Percentiles rank a stretch among this genome's conserved stretches.
phyloP scores from a whole-genome alignment of 2,113 vertebrate genomes.

The Psammodynastes pulverulentus region DNA sequence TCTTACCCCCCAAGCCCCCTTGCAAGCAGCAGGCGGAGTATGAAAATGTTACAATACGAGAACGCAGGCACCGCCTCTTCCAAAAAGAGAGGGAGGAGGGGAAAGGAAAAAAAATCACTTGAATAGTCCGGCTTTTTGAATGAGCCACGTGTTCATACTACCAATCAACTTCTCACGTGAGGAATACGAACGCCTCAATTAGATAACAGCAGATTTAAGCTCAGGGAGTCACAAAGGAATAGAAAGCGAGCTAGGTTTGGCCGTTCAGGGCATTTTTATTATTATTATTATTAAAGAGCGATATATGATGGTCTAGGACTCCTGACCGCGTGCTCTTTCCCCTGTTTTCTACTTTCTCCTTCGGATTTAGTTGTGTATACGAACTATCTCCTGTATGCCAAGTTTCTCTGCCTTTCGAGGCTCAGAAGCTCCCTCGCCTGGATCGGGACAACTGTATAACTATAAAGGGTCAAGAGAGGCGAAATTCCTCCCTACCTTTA shows the following conservation, averaged over 20 bases:
- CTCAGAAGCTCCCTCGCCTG: not conserved
- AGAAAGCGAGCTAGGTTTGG: not conserved
- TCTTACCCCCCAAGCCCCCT: constrained; percentile 76
- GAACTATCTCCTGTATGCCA: not conserved
- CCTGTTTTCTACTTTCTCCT: constrained; percentile 39
- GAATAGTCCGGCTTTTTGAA: constrained; percentile 91
- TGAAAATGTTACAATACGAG: constrained; percentile 89
- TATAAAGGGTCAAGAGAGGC: not conserved
- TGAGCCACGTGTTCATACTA: constrained; percentile 99
- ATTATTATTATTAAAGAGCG: not conserved
- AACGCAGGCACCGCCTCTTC: constrained; percentile 84
- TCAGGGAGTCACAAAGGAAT: constrained; percentile 24
- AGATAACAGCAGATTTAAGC: constrained; percentile 66
- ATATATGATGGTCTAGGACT: constrained; percentile 22
- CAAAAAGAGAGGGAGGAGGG: constrained; percentile 51
- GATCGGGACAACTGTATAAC: not conserved
- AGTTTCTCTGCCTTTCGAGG: not conserved
- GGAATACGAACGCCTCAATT: constrained; percentile 94
- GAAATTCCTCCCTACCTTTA: not conserved
- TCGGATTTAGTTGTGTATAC: constrained; percentile 21
- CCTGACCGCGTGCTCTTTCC: constrained; percentile 22
- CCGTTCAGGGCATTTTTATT: constrained; percentile 31
- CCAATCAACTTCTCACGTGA: constrained; percentile 98
- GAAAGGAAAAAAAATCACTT: constrained; percentile 70
- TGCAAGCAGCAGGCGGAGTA: constrained; percentile 83